A percentile compares a stretch with the other conserved stretches of the same genome.
Conservation (phyloP, 2,797 vertebrate genomes). For the Pteropus rufus region DNA sequence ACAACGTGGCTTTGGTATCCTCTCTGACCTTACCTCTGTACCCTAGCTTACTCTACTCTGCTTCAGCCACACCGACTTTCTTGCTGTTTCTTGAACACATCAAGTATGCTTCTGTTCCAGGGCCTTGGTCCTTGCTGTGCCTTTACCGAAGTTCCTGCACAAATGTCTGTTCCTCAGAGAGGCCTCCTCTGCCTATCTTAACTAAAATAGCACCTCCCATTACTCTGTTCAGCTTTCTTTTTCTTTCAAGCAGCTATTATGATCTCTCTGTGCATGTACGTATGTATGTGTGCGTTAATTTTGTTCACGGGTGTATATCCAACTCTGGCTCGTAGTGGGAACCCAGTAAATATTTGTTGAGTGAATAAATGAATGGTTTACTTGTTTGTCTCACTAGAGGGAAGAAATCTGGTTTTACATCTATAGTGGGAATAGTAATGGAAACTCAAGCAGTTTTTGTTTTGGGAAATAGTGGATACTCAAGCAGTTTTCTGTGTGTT, state of each 20-base stretch:
- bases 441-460: neutral
- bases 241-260: neutral
- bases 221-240: neutral
- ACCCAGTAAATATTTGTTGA: neutral
- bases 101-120: neutral
- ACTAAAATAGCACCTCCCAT: neutral
- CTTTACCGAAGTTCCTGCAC: neutral
- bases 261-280: neutral
- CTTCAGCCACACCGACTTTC: neutral
- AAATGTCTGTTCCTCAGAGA: neutral
- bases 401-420: slow-evolving; percentile 20
- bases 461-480: slow-evolving; percentile 3
- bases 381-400: neutral
- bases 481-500: neutral
- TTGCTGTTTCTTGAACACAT: neutral
- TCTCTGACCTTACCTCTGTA: neutral
- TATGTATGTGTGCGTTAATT: neutral
- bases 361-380: slow-evolving; percentile 1
- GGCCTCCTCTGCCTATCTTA: neutral
- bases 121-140: neutral
- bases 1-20: neutral
- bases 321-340: neutral
- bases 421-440: neutral
- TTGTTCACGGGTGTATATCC: neutral
- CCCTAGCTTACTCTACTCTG: neutral